Base-by-base conservation (phyloP, 2,888 invertebrate genomes). In the Mycalesis mineus region DNA sequence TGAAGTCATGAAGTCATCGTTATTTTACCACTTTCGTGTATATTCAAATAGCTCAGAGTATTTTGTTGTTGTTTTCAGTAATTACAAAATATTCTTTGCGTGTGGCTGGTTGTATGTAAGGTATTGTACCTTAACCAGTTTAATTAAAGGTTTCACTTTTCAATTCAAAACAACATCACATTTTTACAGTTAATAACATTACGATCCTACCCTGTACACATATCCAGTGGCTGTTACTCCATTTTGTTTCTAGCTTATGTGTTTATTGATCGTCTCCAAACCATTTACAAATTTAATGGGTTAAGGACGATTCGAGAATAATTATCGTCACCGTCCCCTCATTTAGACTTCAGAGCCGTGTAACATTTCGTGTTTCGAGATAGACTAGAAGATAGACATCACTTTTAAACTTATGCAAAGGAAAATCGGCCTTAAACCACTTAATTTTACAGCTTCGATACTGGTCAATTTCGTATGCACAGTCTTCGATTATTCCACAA, bases 91-190 rank as follows among this genome's bases (percentile, higher is more conserved):
- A 93, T 94, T 93, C 93, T 94, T 94, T 94, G 94, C 93, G 91
- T 94, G 94, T 92, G 94, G 94, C 92, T 94, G 94, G 94, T 94
- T 94, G 88, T 94, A 94, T 91, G 92, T 94, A 92, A 94, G 94
- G 94, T 94, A 94, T 91, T 91, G 91, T 91, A 90, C 88, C 81
- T 77, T 76, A 71, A 70, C 73, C 74, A 74, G 68, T 70, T 68
- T 72, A 80, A 77, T 77, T 80, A 73, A 77, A 79, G 75, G 78
- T 83, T 80, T 84, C 83, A 82, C 79, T 78, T 80, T 82, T 75
- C 68, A 73, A 83, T 83, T 84, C 81, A 79, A 72, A 83, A 67
- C 65, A 77, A 88, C 81, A 83, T 84, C 79, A 80, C 80, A 79
- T 79, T 76, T 75, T 74, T 72, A 79, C 79, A 76, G 81, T 70